These are phyloP conservation scores for Parambassis ranga DNA, from an alignment of 2,797 vertebrate species.

Conservation along the genomic window DNA sequence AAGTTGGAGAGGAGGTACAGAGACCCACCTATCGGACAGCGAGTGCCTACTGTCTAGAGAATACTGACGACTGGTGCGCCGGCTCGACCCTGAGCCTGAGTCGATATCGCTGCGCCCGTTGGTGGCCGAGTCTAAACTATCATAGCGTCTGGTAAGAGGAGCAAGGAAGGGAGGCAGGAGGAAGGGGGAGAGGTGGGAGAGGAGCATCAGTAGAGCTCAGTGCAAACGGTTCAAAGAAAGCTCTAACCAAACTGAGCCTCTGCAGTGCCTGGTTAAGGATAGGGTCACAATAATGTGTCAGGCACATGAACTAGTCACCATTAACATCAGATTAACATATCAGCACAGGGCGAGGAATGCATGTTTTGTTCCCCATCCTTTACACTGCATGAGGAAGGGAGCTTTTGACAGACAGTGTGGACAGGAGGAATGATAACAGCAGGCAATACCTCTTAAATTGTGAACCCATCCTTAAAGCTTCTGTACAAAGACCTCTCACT, in stretches of 20 bases:
- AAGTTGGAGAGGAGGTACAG: constrained; percentile 68
- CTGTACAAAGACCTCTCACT: constrained; percentile 44
- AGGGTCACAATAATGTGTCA: constrained; percentile 3
- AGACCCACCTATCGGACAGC: constrained; percentile 91
- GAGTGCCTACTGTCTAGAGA: constrained; percentile 95
- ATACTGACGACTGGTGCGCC: constrained; percentile 90
- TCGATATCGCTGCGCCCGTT: constrained; percentile 93
- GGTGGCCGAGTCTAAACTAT: constrained; percentile 94
- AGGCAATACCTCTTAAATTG: background rate
- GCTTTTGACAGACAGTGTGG: background rate
- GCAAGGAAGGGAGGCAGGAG: constrained; percentile 67
- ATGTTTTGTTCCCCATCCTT: background rate
- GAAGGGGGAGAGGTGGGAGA: constrained; percentile 82
- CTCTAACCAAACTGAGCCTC: constrained; percentile 41
- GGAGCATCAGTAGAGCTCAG: constrained; percentile 81
- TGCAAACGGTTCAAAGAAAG: constrained; percentile 62
- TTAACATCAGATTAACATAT: background rate
- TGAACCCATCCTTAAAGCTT: constrained; percentile 15
- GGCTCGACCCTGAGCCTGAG: constrained; percentile 93
- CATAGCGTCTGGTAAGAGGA: constrained; percentile 89
- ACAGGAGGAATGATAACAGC: background rate
- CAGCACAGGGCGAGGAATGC: background rate
- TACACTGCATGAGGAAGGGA: background rate
- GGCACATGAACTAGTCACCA: background rate
- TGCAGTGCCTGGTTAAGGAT: constrained; percentile 4